Evolutionary conservation across 2,888 invertebrate species (phyloP).

Genomic region (Drosophila anceps): DNA sequence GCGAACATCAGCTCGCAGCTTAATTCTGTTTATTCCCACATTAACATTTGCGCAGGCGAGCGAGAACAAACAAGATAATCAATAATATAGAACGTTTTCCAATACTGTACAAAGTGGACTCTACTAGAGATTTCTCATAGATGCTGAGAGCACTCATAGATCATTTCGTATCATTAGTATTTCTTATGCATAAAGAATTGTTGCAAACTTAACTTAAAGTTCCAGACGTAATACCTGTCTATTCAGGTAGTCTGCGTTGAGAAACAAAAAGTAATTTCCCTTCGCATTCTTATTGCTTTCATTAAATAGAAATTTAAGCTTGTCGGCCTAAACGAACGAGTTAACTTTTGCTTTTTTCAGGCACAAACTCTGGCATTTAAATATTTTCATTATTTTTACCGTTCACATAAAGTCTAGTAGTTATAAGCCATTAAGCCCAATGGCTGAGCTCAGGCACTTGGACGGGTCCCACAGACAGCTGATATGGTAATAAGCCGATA

Average conservation of each 20-base stretch:
- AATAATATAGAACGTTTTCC: not conserved
- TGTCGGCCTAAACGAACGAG: not conserved
- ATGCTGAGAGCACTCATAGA: no score
- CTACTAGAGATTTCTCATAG: no score
- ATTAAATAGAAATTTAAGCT: not conserved
- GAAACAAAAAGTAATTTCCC: not conserved
- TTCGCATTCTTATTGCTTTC: not conserved
- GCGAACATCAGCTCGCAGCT: not conserved
- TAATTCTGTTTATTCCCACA: not conserved
- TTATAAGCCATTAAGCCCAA: not conserved
- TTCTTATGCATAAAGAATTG: not conserved
- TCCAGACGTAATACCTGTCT: not conserved
- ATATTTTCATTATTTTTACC: not conserved
- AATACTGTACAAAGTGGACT: not conserved
- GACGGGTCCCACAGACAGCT: not conserved
- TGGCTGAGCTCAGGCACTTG: not conserved
- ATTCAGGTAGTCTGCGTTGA: not conserved
- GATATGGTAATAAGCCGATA: not conserved
- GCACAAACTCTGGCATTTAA: not conserved
- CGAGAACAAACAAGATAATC: not conserved
- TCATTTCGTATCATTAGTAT: no score
- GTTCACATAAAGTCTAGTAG: not conserved
- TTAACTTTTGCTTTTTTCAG: not conserved
- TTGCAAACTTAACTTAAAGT: not conserved
- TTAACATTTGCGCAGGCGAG: constrained; percentile 3